Base-by-base conservation (phyloP, 2,113 vertebrate genomes). In the Rostratula benghalensis region DNA sequence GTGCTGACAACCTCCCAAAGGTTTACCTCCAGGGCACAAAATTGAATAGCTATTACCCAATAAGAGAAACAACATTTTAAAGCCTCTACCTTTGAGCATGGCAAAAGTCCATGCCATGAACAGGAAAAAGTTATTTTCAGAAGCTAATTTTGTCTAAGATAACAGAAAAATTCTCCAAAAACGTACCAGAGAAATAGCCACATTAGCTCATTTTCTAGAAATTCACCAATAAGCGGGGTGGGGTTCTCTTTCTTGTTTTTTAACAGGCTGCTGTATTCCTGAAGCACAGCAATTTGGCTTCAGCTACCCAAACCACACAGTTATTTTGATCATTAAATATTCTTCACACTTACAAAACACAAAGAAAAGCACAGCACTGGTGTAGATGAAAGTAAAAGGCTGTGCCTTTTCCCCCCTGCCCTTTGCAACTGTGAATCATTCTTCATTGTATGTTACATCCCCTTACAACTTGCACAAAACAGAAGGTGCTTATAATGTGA, bases 1-100 rank as follows among this genome's bases (percentile, higher is more conserved):
- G 61, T 1, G 3, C 64, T 89, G 86, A 93, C 86, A 91, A 57
- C 86, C 84, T 71, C 81, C 80, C 69, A 84, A 91, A 91, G 33
- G 63, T 68, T 81, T 71, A 64, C 57, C 93, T 82, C 57, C 53
- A 60, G 61, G 89, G 51, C 74, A 82, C 22, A 39, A 60, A 89
- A 93, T 11, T 35, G 28, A 87, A 73, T 6, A 68, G 79, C 76
- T 86, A 46, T 92, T 87, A 83, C 69, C 11, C 77, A 87, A 64
- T 75, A 67, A 37, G 37, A n/a, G 37, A 73, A 89, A 54, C 54
- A 64, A 43, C 35, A n/a, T 81, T 90, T 86, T 53, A 89, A 60
- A 93, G 57, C 39, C 48, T 59, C 39, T 74, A 37, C 10, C 76
- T 63, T 37, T 46, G 13, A 46, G 15, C 23, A 6, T 1, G 9